A percentile compares a stretch with the other conserved stretches of the same genome.
phyloP scores from a whole-genome alignment of 2,797 vertebrate species.

The Cyclopterus lumpus region DNA sequence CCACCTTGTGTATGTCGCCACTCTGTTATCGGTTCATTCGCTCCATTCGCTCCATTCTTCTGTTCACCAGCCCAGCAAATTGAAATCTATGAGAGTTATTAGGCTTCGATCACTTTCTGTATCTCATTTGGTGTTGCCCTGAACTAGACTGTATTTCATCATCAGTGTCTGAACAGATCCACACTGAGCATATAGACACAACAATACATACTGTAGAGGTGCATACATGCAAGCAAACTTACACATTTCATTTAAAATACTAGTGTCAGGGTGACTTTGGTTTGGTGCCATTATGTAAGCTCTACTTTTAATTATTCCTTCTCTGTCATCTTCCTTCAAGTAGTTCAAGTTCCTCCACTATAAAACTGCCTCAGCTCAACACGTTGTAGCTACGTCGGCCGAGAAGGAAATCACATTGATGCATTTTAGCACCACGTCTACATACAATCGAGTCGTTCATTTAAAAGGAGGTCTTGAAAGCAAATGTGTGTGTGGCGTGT shows the following conservation, averaged over 20 bases:
- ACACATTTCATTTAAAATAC: not conserved
- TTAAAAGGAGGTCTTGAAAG: constrained; percentile 38
- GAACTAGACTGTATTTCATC: constrained; percentile 47
- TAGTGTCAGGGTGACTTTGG: not conserved
- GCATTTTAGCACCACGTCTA: constrained; percentile 13
- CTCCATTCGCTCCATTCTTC: constrained; percentile 39
- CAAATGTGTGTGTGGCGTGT: not conserved
- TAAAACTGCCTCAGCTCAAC: constrained; percentile 12
- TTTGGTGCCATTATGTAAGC: not conserved
- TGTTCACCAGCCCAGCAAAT: constrained; percentile 59
- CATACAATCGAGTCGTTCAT: constrained; percentile 5
- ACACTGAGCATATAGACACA: not conserved
- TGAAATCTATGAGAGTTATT: constrained; percentile 66
- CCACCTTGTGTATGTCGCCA: constrained; percentile 18
- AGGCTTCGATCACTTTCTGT: constrained; percentile 51
- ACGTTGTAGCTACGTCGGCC: not conserved
- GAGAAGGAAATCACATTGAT: constrained; percentile 26
- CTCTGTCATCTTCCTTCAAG: constrained; percentile 25
- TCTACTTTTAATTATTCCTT: not conserved
- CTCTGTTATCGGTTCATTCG: constrained; percentile 35
- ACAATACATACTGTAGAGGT: constrained; percentile 6
- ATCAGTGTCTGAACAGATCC: constrained; percentile 21
- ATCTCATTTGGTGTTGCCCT: constrained; percentile 40
- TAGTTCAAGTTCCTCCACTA: not conserved
- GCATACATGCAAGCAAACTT: not conserved